Base-by-base conservation (phyloP, 2,797 vertebrate species). In the Acanthopagrus latus region DNA sequence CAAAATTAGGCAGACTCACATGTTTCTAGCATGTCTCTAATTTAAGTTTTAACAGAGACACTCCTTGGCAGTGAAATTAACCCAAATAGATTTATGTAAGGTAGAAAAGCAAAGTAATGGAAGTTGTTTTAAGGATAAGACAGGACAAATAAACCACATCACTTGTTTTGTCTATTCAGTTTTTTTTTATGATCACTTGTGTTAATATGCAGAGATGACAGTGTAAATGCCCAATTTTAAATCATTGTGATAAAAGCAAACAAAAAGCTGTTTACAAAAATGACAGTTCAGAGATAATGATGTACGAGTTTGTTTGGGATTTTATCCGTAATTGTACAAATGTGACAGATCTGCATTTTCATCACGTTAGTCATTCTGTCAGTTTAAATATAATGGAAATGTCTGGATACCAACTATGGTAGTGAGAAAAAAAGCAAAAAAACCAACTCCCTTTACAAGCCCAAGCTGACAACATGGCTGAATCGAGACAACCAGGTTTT, bases 301-400 rank as follows among this genome's bases (percentile, higher is more conserved):
- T 41, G 27, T 9, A 3, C 3, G 18, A 4, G 1, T 50, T 16
- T 29, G 11, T 62, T 62, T 27, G 3, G 7, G 7, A 56, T 38
- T 46, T n/a, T 2, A 55, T 44, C 23, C 46, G 44, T 62, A 63
- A 38, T 52, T 52, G 17, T 54, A 29, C 64, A 29, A n/a, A 21
- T 13, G 11, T 52, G 52, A 75, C 23, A 75, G 56, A 76, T 57
- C 46, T 43, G 25, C 16, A 13, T 17, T 47, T 69, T 59, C 67
- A 67, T 64, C 20, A n/a, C 47, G 41, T 23, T 12, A 48, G 8
- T 58, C 33, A 50, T 44, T 57, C 3, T 27, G 10, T 41, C 25
- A 3, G 8, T 10, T 20, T 71, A 11, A 21, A 20, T 38, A 13
- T 25, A 55, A 16, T 11, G 11, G 20, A 60, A 55, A 43, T n/a